Conservation (phyloP, 2,888 invertebrate genomes). For the Balanococcus diminutus region DNA sequence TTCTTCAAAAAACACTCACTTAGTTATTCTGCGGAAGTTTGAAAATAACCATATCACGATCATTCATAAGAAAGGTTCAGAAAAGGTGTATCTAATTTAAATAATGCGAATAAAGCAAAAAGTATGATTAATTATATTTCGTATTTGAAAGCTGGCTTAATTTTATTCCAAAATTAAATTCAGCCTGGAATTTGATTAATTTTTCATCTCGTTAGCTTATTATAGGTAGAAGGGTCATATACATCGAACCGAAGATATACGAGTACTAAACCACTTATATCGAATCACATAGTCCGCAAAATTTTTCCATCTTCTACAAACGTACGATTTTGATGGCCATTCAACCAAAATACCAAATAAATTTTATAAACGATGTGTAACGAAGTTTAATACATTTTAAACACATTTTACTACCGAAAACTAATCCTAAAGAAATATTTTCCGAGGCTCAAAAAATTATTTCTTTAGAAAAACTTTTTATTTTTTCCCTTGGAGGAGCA, state of each 20-base stretch:
- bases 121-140: constrained; percentile 2
- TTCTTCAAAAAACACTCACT: background rate
- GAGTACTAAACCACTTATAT: background rate
- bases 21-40: background rate
- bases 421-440: constrained; percentile 14
- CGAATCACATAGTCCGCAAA: background rate
- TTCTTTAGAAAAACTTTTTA: background rate
- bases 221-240: too few species aligned
- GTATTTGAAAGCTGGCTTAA: background rate
- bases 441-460: constrained; percentile 29
- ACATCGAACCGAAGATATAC: too few species aligned
- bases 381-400: constrained; percentile 1
- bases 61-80: background rate
- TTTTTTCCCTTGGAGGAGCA: background rate
- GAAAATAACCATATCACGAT: constrained; percentile 2
- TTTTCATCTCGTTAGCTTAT: background rate
- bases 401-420: background rate
- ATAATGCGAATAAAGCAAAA: background rate
- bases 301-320: background rate
- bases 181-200: background rate
- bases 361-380: constrained; percentile 3
- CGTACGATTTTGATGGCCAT: background rate
- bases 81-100: background rate
- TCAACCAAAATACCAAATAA: background rate
- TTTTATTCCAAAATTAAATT: background rate